Conservation (phyloP, 1,140 invertebrate species). For the Drosophila guanche region DNA sequence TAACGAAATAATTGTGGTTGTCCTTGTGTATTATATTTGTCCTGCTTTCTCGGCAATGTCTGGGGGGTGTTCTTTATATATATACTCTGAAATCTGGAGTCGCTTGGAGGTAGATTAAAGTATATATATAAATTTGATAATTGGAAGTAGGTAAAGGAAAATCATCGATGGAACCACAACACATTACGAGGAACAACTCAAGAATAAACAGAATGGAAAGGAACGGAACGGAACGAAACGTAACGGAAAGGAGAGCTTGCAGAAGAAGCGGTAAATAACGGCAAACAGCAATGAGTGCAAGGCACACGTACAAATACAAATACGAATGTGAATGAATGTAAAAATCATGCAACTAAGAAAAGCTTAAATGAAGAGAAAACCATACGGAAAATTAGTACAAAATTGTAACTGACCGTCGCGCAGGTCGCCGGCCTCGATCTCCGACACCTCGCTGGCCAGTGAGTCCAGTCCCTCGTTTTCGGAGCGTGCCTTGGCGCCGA, state of each 20-base stretch:
- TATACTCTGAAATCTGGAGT: conserved; percentile 52
- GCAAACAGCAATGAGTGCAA: conserved; percentile 5
- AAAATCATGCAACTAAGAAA: conserved; percentile 40
- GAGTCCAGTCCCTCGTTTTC: conserved; percentile 95
- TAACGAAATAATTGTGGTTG: conserved; percentile 28
- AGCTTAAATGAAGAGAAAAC: conserved; percentile 40
- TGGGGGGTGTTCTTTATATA: conserved; percentile 59
- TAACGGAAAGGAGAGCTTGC: conserved; percentile 57
- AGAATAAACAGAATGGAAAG: conserved; percentile 28
- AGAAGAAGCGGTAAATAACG: conserved; percentile 35
- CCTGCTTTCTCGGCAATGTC: conserved; percentile 83
- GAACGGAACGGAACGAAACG: conserved; percentile 49
- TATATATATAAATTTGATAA: conserved; percentile 63
- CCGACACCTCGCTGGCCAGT: conserved; percentile 91
- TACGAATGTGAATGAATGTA: conserved; percentile 4
- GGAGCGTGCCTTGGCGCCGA: conserved; percentile 90
- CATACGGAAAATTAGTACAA: conserved; percentile 6
- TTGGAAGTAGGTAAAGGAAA: conserved; percentile 66
- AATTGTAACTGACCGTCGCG: conserved; percentile 90
- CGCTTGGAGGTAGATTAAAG: conserved; percentile 40
- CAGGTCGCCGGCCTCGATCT: conserved; percentile 97
- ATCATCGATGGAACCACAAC: conserved; percentile 71
- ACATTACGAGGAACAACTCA: conserved; percentile 66
- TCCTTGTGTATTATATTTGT: conserved; percentile 59
- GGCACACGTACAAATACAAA: conserved; percentile 9